Conservation (phyloP, 2,797 vertebrate species). For the Clangula hyemalis region DNA sequence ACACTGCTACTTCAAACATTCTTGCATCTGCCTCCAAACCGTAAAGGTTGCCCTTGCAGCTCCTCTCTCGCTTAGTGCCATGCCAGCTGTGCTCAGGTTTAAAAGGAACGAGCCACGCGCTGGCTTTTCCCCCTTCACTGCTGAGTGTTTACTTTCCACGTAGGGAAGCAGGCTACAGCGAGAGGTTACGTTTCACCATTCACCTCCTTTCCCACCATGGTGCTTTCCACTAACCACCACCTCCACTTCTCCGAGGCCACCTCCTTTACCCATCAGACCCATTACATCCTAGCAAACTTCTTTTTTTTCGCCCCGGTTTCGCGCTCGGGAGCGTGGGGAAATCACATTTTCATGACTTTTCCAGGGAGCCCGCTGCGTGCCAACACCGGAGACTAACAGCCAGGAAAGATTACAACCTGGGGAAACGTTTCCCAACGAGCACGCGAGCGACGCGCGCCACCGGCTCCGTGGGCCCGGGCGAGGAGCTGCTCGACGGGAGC, state of each 20-base stretch:
- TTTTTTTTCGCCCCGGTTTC: neutral
- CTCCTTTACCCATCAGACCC: neutral
- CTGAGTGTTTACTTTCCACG: neutral
- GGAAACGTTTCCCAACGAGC: neutral
- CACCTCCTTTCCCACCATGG: neutral
- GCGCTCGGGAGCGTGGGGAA: neutral
- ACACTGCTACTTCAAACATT: neutral
- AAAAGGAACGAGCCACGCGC: neutral
- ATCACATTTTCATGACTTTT: neutral
- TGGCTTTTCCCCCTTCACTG: neutral
- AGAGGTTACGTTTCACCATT: neutral
- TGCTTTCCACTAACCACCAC: slow-evolving; percentile 5
- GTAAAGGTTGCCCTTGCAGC: neutral
- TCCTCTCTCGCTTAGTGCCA: neutral
- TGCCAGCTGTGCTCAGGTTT: neutral
- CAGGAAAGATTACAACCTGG: slow-evolving; percentile 1
- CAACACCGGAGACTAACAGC: neutral
- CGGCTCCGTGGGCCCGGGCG: neutral
- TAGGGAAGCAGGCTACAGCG: neutral
- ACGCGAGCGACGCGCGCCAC: neutral
- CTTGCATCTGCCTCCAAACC: neutral
- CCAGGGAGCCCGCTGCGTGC: neutral
- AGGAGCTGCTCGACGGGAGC: neutral
- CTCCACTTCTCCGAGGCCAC: neutral
- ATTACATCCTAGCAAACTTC: neutral